phyloP scores from a whole-genome alignment of 2,797 vertebrate genomes.

The Synaphobranchus kaupii region DNA sequence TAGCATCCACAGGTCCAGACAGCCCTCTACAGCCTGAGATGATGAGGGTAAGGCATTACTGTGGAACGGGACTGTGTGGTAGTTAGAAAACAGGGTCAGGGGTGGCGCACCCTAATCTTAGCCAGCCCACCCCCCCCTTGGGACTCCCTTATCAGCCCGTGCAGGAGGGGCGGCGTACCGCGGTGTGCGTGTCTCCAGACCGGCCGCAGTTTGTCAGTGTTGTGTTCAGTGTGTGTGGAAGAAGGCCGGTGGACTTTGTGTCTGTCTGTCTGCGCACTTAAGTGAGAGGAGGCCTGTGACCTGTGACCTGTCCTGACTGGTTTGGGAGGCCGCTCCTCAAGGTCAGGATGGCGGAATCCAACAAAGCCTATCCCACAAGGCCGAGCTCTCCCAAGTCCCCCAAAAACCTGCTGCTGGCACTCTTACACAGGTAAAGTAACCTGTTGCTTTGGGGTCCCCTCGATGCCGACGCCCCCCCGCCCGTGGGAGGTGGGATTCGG shows the following conservation, averaged over 20 bases:
- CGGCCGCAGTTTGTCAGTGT: too few species aligned
- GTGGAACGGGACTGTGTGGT: background rate
- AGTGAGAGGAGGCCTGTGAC: background rate
- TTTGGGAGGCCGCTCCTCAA: background rate
- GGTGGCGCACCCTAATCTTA: background rate
- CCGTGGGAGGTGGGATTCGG: background rate
- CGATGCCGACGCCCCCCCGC: background rate
- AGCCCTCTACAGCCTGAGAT: too few species aligned
- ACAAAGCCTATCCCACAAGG: background rate
- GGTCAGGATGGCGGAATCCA: background rate
- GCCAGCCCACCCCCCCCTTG: too few species aligned
- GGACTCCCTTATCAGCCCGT: background rate
- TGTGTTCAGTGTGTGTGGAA: too few species aligned
- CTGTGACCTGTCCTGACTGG: too few species aligned
- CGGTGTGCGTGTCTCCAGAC: background rate
- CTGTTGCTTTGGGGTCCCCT: background rate
- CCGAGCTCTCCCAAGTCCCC: background rate
- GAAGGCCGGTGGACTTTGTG: background rate
- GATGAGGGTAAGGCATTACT: too few species aligned
- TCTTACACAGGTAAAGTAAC: background rate
- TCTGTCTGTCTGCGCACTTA: background rate
- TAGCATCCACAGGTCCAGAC: background rate
- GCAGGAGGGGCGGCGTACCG: background rate
- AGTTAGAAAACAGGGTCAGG: background rate
- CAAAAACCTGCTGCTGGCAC: background rate